Conservation (phyloP, 2,797 vertebrate genomes). For the Apogon hyalosoma region DNA sequence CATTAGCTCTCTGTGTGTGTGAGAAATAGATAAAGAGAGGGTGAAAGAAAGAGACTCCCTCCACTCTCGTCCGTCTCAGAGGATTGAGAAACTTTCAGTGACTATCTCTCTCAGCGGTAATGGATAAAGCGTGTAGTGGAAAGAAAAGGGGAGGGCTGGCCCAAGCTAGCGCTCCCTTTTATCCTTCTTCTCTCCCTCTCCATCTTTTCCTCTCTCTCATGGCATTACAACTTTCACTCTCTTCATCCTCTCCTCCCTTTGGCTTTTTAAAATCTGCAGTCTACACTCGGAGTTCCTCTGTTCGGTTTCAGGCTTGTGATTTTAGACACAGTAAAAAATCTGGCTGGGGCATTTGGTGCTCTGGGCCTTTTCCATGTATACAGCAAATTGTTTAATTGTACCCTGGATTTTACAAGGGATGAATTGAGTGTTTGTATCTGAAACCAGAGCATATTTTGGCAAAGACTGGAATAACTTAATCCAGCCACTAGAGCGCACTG, state of each 20-base stretch:
- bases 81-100: slow-evolving; percentile 67
- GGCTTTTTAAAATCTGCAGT: slow-evolving; percentile 38
- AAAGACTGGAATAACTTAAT: slow-evolving; percentile 10
- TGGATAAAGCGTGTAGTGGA: slow-evolving; percentile 74
- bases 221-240: slow-evolving; percentile 27
- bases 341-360: slow-evolving; percentile 6
- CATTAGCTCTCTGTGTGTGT: slow-evolving; percentile 32
- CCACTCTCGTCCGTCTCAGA: slow-evolving; percentile 36
- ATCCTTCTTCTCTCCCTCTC: slow-evolving; percentile 30
- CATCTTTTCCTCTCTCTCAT: slow-evolving; percentile 20
- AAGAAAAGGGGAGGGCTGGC: slow-evolving; percentile 30
- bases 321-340: slow-evolving; percentile 9
- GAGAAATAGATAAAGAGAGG: slow-evolving; percentile 31
- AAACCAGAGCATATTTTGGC: not conserved
- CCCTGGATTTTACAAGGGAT: not conserved
- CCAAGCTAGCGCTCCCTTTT: slow-evolving; percentile 33
- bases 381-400: slow-evolving; percentile 22
- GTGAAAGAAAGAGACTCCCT: slow-evolving; percentile 38
- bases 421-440: not conserved
- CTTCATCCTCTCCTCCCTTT: slow-evolving; percentile 14
- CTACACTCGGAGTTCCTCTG: slow-evolving; percentile 4
- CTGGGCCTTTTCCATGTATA: slow-evolving; percentile 7
- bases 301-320: slow-evolving; percentile 29
- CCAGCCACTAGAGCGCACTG: slow-evolving; percentile 68
- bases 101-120: slow-evolving; percentile 65